Conservation (phyloP, 2,113 vertebrate genomes). For the Macheiramphus alcinus region DNA sequence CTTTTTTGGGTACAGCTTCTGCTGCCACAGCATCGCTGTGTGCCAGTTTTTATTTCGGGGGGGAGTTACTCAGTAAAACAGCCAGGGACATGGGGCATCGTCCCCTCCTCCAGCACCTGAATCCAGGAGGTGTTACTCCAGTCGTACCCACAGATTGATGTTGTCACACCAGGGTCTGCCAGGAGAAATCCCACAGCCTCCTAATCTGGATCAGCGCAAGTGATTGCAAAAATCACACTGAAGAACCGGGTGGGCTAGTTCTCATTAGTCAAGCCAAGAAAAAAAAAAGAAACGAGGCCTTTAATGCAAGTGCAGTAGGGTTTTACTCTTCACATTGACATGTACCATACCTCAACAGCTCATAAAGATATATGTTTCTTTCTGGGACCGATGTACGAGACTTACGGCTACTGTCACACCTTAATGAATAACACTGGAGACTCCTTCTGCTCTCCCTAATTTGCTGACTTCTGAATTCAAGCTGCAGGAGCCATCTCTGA, state of each 20-base stretch:
- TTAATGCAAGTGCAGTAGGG: neutral
- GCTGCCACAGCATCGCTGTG: neutral
- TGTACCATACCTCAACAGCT: neutral
- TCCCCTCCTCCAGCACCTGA: neutral
- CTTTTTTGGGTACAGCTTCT: neutral
- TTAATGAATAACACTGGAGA: neutral
- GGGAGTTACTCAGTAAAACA: neutral
- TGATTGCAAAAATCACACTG: neutral
- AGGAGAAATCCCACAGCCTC: neutral
- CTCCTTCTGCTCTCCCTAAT: neutral
- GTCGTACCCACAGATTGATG: neutral
- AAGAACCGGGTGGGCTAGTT: neutral
- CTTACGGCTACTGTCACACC: neutral
- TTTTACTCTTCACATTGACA: neutral
- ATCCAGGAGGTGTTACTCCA: neutral
- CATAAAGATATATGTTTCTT: neutral
- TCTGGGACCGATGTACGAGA: neutral
- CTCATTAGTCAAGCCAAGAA: neutral
- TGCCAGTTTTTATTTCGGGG: neutral
- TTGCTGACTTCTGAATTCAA: neutral
- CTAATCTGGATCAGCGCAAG: neutral
- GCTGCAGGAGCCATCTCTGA: neutral
- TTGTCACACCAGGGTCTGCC: fast-evolving
- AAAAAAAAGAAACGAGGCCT: neutral
- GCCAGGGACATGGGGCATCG: neutral